Conservation (phyloP, 2,797 vertebrate genomes). For the Smutsia temminckii region DNA sequence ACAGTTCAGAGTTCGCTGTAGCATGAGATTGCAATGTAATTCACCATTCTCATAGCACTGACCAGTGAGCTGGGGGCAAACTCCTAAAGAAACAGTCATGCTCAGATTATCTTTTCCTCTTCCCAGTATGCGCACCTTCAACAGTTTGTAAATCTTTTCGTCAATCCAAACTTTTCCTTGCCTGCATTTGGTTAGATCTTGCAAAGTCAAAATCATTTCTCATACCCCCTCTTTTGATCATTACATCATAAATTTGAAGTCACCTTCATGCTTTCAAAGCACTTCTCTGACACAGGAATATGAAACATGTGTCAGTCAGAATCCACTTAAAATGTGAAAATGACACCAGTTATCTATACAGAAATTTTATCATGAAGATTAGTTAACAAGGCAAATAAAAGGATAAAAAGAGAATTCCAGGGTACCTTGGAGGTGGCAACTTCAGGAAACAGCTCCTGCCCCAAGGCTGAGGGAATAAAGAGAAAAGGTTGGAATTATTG, state of each 20-base stretch:
- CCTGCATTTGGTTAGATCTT: background rate
- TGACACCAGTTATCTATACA: background rate
- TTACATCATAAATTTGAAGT: background rate
- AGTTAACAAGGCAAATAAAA: background rate
- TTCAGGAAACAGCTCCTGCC: background rate
- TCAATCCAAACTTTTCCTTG: background rate
- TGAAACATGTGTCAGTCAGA: background rate
- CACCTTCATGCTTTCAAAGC: background rate
- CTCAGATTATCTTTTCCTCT: background rate
- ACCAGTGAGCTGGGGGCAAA: background rate
- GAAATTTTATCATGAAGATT: background rate
- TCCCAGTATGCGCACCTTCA: background rate
- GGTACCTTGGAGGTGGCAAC: background rate
- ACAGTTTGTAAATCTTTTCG: background rate
- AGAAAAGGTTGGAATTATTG: background rate
- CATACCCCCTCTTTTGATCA: background rate
- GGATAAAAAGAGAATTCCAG: background rate
- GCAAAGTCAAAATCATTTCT: background rate
- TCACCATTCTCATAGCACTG: background rate
- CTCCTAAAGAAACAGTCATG: background rate
- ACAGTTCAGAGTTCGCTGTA: background rate
- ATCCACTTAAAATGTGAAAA: background rate
- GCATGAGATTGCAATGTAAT: background rate
- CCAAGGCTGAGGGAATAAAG: background rate
- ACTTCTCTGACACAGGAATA: background rate